Percentiles rank a stretch among this genome's conserved stretches.
These are phyloP conservation scores for Melolontha melolontha DNA, from an alignment of 2,888 invertebrate species.

Conservation along the genomic window DNA sequence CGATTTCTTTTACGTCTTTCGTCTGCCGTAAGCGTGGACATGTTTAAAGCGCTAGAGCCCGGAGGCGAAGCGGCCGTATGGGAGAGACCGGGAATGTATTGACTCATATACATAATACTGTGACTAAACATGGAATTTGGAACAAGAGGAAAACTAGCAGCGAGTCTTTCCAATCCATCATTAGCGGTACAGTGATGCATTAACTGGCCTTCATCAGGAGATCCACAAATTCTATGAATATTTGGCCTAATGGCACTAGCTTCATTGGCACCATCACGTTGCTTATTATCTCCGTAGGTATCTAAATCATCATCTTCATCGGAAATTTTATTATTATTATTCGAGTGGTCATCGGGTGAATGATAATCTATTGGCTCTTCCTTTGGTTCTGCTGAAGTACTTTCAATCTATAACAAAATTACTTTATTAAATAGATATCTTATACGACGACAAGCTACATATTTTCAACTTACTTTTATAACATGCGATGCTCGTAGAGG, in stretches of 20 bases:
- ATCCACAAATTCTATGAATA: conserved; percentile 57
- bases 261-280: conserved; percentile 43
- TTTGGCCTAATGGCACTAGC: conserved; percentile 49
- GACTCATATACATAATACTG: conserved; percentile 93
- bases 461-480: conserved; percentile 59
- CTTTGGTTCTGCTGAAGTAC: conserved; percentile 57
- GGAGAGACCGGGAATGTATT: conserved; percentile 78
- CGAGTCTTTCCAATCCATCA: conserved; percentile 64
- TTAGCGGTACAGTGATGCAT: conserved; percentile 58
- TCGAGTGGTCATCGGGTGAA: conserved; percentile 69
- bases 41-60: conserved; percentile 70
- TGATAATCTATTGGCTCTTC: conserved; percentile 62
- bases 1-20: conserved; percentile 95
- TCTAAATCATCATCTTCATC: conserved; percentile 71
- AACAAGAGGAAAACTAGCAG: conserved; percentile 79
- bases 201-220: conserved; percentile 59
- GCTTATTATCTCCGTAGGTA: conserved; percentile 55
- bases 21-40: conserved; percentile 78
- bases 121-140: conserved; percentile 91
- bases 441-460: not conserved
- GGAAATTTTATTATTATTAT: conserved; percentile 69
- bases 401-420: conserved; percentile 57
- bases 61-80: conserved; percentile 68
- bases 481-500: conserved; percentile 56
- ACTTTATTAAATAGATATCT: conserved; percentile 5